Base-by-base conservation (phyloP, 2,113 vertebrate genomes). In the Centropristis striata region DNA sequence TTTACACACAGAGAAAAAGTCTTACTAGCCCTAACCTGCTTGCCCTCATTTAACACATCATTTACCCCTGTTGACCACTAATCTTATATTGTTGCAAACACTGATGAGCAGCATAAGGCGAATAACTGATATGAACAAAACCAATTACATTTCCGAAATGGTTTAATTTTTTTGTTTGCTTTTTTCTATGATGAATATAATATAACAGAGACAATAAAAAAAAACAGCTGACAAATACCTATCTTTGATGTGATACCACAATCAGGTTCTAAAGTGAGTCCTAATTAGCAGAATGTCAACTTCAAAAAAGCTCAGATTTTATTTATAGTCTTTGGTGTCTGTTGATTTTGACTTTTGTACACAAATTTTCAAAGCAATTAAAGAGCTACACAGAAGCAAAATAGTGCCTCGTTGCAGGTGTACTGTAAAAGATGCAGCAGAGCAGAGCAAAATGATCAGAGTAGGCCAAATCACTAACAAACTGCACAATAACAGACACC, bases 31-130 rank as follows among this genome's bases (percentile, higher is more conserved):
- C 37, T 86, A 79, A 84, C 83, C 71, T 83, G 73, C 72, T 39
- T 81, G 78, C 65, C 74, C 87, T 86, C 83, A 85, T 90, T 86
- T 84, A 83, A 46, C 60, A 74, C 77, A 84, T 82, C 28, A 74
- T 86, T 85, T 87, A 85, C 23, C 39, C 55, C 37, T 47, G 36
- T 65, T 71, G 78, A 84, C 84, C 74, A 81, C 57, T 63, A 61
- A 71, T 66, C 39, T 71, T n/a, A 72, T 65, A 82, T 47, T 51
- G 57, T 47, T 86, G 25, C 67, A 51, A 84, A 66, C 63, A 81
- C 27, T 50, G 57, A 68, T 66, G 54, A 44, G 18, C 50, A 66
- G 44, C 58, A 66, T 11, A 20, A 53, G 41, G 61, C 6, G 8
- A 60, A 61, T 18, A 39, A 21, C 8, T 37, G 9, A 61, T 28